A percentile compares a stretch with the other conserved stretches of the same genome.
Conservation (phyloP, 2,888 invertebrate genomes). For the Tenthredo distinguenda region DNA sequence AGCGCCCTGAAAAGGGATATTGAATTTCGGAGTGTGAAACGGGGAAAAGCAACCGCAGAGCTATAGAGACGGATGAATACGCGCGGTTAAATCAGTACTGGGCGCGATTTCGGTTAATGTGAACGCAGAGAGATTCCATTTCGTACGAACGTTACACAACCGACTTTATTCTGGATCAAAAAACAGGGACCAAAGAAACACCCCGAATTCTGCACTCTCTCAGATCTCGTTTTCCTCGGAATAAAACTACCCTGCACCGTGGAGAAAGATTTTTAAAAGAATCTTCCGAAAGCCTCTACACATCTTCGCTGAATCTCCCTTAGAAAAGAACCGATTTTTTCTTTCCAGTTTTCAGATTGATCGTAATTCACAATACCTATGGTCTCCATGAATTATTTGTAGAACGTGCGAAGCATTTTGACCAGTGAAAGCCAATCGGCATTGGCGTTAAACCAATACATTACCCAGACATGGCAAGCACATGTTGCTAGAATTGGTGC, state of each 20-base stretch:
- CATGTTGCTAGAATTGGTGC: neutral
- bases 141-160: neutral
- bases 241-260: neutral
- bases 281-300: neutral
- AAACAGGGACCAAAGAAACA: neutral
- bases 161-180: neutral
- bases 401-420: neutral
- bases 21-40: slow-evolving; percentile 37
- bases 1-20: slow-evolving; percentile 24
- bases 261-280: no score
- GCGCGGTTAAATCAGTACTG: neutral
- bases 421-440: neutral
- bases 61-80: slow-evolving; percentile 9
- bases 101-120: neutral
- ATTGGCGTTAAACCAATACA: slow-evolving; percentile 1
- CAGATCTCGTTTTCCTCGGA: neutral
- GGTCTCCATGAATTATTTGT: neutral
- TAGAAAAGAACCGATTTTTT: no score
- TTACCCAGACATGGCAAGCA: neutral
- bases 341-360: neutral
- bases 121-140: neutral
- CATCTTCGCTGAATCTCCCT: neutral
- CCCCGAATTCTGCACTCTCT: neutral
- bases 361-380: neutral
- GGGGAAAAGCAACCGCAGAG: neutral